Evolutionary conservation across 2,888 invertebrate species (phyloP), one percentile per base, ranked within the genome.

Genomic region (Spisula solida): DNA sequence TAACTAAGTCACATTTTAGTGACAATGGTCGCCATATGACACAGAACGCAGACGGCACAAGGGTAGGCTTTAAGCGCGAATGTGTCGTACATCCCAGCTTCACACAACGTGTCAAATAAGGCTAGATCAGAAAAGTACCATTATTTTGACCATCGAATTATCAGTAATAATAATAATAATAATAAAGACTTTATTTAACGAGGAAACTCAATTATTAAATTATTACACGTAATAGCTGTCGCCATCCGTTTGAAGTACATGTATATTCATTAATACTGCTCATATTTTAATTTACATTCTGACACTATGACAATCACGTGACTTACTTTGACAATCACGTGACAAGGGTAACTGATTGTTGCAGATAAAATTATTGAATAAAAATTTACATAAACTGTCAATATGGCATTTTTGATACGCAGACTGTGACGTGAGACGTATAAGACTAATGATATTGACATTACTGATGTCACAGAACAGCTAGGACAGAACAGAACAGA

Each of bases 251-350:
- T 66, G 60, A 4, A 25, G 60, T 66, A 10, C 10, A 66, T 66
- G 60, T 25, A 10, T 66, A 66, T 66, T 66, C 10, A 66, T 66
- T 66, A 66, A 66, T 66, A 25, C n/a, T 66, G 4, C 60, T 10
- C 25, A 34, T 31, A 75, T 12, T 34, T 34, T 31, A 34, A 31
- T 18, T 75, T 31, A 75, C 75, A 75, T 34, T 75, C 31, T 75
- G 75, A 34, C 75, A 75, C 75, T 14, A 75, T 75, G 75, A 75
- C 75, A 75, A 31, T 18, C 34, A 75, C 34, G 75, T 75, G 31
- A 75, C 34, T 8, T 34, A 75, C 31, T 14, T 34, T 75, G 75
- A 75, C 75, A 75, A 31, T 34, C 34, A 75, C 34, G 75, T 75
- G 31, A 75, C 75, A 1, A 75, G 12, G 16, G 2, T 31, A 31